phyloP scores from a whole-genome alignment of 2,797 vertebrate species.

The Onychomys arenicola region DNA sequence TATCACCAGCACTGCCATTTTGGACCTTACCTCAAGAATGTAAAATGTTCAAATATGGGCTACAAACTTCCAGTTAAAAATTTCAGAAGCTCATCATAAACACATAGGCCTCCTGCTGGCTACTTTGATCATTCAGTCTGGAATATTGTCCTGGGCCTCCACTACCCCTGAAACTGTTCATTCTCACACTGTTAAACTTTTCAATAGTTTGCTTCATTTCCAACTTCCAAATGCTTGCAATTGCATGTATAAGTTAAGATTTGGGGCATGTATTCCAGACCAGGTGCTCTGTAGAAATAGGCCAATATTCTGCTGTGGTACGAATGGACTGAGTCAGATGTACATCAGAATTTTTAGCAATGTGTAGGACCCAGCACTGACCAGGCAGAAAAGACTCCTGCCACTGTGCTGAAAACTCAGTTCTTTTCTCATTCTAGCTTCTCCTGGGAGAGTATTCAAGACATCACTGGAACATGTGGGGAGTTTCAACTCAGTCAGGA shows the following conservation, averaged over 20 bases:
- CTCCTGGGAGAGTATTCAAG: neutral
- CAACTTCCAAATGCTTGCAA: neutral
- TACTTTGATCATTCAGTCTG: neutral
- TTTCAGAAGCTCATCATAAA: neutral
- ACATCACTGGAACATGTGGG: rapidly evolving
- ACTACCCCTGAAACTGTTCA: neutral
- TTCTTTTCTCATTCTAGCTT: neutral
- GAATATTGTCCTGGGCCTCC: neutral
- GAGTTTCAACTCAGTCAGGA: neutral
- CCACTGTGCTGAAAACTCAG: too few relatives aligned
- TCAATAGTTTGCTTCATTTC: neutral
- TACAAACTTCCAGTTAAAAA: neutral
- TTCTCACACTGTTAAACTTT: neutral
- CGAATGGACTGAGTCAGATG: neutral
- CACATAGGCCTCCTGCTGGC: neutral
- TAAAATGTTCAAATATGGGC: neutral
- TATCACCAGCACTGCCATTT: neutral
- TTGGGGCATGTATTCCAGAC: neutral
- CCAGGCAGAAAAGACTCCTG: neutral
- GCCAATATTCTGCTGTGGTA: neutral
- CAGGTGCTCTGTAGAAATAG: neutral
- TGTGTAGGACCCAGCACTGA: too few relatives aligned
- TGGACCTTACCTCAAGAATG: neutral
- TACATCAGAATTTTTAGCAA: neutral
- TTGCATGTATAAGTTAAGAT: neutral